Evolutionary conservation across 2,797 vertebrate species (phyloP).

Genomic region (Leuciscus waleckii): DNA sequence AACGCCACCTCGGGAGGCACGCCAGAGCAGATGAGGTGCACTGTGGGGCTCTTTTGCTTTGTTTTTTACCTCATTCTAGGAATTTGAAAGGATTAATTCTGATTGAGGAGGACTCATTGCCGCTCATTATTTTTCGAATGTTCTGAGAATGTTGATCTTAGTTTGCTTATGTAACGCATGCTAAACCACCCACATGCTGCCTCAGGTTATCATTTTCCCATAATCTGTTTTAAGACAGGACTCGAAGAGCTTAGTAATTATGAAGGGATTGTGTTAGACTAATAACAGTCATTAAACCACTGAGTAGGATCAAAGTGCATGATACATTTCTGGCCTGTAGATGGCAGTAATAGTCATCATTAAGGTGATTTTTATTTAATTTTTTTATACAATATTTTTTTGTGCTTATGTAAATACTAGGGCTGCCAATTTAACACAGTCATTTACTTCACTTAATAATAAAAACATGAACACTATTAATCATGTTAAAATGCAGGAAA

Average conservation of each 20-base stretch:
- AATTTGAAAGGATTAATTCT: background rate
- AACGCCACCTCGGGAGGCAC: slow-evolving; percentile 90
- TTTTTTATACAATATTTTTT: too few relatives aligned
- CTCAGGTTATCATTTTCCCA: background rate
- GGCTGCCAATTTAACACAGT: background rate
- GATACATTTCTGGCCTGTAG: background rate
- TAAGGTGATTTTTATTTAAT: background rate
- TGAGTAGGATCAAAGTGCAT: background rate
- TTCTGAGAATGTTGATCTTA: background rate
- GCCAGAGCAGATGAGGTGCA: slow-evolving; percentile 85
- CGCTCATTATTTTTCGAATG: background rate
- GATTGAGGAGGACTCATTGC: background rate
- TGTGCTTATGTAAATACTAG: background rate
- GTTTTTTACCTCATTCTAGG: background rate
- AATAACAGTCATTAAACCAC: background rate
- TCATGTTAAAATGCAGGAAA: background rate
- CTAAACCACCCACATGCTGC: background rate
- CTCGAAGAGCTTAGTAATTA: background rate
- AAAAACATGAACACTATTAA: background rate
- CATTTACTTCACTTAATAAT: too few relatives aligned
- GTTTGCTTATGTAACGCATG: background rate
- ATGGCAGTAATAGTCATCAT: background rate
- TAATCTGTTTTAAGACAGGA: background rate
- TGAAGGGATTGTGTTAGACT: background rate
- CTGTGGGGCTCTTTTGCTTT: background rate